A percentile compares a stretch with the other conserved stretches of the same genome.
These are phyloP conservation scores for Papilio xuthus DNA, from an alignment of 1,140 invertebrate genomes.

Conservation along the genomic window DNA sequence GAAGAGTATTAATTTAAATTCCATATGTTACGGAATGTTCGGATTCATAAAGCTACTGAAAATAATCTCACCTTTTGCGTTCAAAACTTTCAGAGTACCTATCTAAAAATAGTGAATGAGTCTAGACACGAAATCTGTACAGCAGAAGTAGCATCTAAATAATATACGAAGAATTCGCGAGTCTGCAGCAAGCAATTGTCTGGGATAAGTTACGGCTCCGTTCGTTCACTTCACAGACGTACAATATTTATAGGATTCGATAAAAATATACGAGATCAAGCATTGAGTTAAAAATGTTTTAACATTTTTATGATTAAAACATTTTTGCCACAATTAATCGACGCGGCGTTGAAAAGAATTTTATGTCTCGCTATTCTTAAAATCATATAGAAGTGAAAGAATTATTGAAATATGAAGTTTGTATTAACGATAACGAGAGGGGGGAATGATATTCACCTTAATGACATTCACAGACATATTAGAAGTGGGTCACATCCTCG, in stretches of 20 bases:
- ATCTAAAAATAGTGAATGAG: conserved; percentile 12
- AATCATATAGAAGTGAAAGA: neutral
- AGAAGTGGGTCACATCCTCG: neutral
- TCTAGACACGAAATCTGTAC: conserved; percentile 14
- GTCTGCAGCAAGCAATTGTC: conserved; percentile 19
- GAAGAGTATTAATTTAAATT: neutral
- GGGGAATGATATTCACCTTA: neutral
- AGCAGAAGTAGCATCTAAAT: conserved; percentile 8
- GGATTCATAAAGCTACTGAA: neutral
- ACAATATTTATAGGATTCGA: conserved; percentile 3
- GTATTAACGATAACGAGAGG: neutral
- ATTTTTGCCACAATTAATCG: neutral
- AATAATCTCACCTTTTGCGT: neutral
- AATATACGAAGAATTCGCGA: conserved; percentile 12
- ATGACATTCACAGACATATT: neutral
- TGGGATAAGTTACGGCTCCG: conserved; percentile 12
- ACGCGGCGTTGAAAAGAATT: neutral
- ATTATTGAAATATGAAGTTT: too few species aligned
- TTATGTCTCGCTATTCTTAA: neutral
- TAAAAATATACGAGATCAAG: neutral
- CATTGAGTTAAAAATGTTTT: neutral
- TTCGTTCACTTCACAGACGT: neutral
- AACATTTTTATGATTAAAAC: conserved; percentile 4
- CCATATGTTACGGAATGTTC: neutral
- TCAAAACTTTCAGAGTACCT: neutral